These are phyloP conservation scores for Craniophora ligustri DNA, from an alignment of 2,888 invertebrate genomes.

Conservation along the genomic window DNA sequence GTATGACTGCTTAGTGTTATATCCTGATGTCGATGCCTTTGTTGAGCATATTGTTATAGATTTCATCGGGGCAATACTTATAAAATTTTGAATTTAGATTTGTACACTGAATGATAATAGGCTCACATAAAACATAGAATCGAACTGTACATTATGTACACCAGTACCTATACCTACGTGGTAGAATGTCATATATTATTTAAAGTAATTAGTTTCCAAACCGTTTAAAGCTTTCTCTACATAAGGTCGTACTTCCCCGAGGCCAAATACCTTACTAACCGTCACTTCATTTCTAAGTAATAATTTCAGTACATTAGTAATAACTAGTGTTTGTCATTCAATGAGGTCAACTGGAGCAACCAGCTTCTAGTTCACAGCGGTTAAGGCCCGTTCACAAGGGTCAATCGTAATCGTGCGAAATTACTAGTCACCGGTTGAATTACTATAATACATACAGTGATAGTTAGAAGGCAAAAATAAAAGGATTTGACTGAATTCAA, in stretches of 20 bases:
- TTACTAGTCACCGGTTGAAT: constrained; percentile 2
- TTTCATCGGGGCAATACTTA: too few species aligned
- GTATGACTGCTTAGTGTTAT: too few species aligned
- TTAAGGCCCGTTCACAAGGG: constrained; percentile 26
- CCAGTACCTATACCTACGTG: too few species aligned
- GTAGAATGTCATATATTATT: too few species aligned
- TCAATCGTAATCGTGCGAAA: constrained; percentile 18
- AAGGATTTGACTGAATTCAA: too few species aligned
- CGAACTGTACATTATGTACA: too few species aligned
- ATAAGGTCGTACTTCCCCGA: neutral
- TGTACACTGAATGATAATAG: constrained; percentile 32
- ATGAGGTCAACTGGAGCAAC: constrained; percentile 28
- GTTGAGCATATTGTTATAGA: too few species aligned
- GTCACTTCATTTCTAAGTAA: constrained; percentile 18
- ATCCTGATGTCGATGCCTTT: too few species aligned
- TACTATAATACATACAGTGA: neutral
- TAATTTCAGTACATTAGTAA: constrained; percentile 14
- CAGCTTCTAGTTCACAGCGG: constrained; percentile 21
- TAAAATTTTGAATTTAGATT: too few species aligned
- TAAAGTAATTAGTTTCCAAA: neutral
- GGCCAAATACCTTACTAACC: constrained; percentile 11
- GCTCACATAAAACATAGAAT: constrained; percentile 23
- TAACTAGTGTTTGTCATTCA: constrained; percentile 36
- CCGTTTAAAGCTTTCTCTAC: neutral
- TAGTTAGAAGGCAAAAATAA: too few species aligned